Evolutionary conservation across 2,888 invertebrate species (phyloP), one percentile per base, ranked within the genome.

Genomic region (Caenorhabditis sp.): DNA sequence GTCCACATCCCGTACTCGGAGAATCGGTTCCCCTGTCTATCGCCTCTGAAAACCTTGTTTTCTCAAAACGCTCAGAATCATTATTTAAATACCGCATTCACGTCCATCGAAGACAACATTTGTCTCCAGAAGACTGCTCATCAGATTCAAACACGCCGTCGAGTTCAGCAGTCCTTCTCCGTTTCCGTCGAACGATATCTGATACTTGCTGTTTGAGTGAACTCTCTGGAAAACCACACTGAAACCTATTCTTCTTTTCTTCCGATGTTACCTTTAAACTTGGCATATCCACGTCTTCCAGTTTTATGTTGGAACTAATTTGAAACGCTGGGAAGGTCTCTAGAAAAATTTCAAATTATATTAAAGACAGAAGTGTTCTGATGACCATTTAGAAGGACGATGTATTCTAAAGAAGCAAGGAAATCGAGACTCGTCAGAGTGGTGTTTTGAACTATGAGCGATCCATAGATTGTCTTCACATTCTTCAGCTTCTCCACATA

Each of bases 191-290:
- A 69, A 69, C 5, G 50, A 60, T 2, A 69, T 58, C 20, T 69
- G 69, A 37, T 50, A 50, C 3, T 22, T 18, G 18, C 35, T 69
- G 15, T 50, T 32, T 6, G 58, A 60, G 50, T 35, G 58, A 8
- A 60, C 58, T 24, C 69, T 13, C 69, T 69, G 60, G 35, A 69
- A 65, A n/a, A n/a, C n/a, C n/a, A n/a, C n/a, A n/a, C n/a, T n/a
- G n/a, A n/a, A n/a, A n/a, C n/a, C n/a, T n/a, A n/a, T 32, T 20
- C 35, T 11, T 37, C 1, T 6, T 37, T n/a, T 6, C 8, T 3
- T 15, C 4, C 3, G 6, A 18, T 1, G 18, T 26, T 37, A 68
- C 68, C 50, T 58, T 68, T 15, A 68, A 32, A 13, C 13, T 68
- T 28, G 58, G 47, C 32, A 68, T n/a, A 3, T 32, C 18, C 1